Evolutionary conservation across 2,797 vertebrate species (phyloP), one percentile per base, ranked within the genome.

Genomic region (Champsocephalus gunnari): DNA sequence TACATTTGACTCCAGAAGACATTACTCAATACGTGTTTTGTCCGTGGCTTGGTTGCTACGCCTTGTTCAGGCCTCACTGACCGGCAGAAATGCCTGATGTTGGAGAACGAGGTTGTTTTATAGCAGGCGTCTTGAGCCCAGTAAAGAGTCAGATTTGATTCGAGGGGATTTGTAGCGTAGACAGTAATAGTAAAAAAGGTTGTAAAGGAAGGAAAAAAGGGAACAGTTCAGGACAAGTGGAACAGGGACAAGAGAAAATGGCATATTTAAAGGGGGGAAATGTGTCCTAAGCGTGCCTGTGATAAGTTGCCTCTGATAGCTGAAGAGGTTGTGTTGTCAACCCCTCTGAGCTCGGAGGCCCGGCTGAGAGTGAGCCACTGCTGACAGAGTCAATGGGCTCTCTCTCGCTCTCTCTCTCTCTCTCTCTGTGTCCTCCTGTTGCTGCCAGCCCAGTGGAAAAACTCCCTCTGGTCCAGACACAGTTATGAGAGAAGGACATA

Each of bases 381-480:
- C 90, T 92, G 93, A 94, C 89, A 93, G 90, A 91, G 84, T 91
- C 24, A 19, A 19, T 19, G 19, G 19, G 19, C 34, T 34, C 75
- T 71, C 75, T 73, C 75, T 50, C 75, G 61, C 44, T 81, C 73
- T 84, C 78, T 73, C 78, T 63, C 47, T 81, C 71, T 84, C 78
- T 73, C 79, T 70, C 41, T 79, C 79, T 72, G 67, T 63, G 49
- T 85, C 66, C 82, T 71, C 59, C 60, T 59, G 69, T 71, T 74
- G 73, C 81, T 91, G 90, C 93, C 92, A 94, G 86, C 74, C 69
- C 85, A 89, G 88, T 80, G 91, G 93, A 95, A 95, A 95, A 94
- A 89, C 81, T 83, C 71, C 81, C 85, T 77, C 65, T 69, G 71
- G 75, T 93, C 92, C 93, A 95, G 91, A 87, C 74, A 77, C 79